Base-by-base conservation (phyloP, 2,797 vertebrate species). In the Peromyscus eremicus region DNA sequence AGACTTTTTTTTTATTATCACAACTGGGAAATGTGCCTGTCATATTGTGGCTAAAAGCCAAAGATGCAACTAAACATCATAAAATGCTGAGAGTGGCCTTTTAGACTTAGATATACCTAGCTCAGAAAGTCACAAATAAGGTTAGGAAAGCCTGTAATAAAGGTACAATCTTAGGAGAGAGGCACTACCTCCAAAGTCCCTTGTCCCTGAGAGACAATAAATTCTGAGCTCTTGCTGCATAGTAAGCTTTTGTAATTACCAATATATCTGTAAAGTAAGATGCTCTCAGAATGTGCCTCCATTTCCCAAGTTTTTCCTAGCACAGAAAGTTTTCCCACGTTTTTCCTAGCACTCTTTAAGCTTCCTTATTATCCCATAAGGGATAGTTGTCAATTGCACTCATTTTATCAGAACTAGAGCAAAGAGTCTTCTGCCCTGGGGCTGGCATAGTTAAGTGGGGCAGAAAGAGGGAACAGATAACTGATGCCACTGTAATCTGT, bases 391-490 rank as follows among this genome's bases (percentile, higher is more conserved):
- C 52, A 79, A 66, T 29, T 55, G 16, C 68, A 90, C 64, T 37
- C 19, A 16, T 80, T 95, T 95, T 64, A 93, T 92, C 34, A 79
- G 75, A 37, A 94, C 75, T 68, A 89, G n/a, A 77, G 60, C 77
- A 11, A 46, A 79, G 21, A 87, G 19, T 68, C 43, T 95, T 94
- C 55, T 75, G 16, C 40, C 34, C 34, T 92, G 64, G 60, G 66
- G 66, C 29, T 40, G 71, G 27, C 32, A 66, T 27, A 21, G 40
- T 27, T 75, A 40, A 89, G 57, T 43, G 46, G 8, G 17, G 43
- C 77, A 91, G 52, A 55, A 62, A 37, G 6, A 43, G 3, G 10
- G 25, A 49, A 25, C 2, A 9, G 21, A n/a, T 46, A 46, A 60
- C 10, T 40, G n/a, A 46, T 11, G 32, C n/a, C 52, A 80, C 5